Conservation (phyloP, 2,888 invertebrate species). For the Cheilosia soror region DNA sequence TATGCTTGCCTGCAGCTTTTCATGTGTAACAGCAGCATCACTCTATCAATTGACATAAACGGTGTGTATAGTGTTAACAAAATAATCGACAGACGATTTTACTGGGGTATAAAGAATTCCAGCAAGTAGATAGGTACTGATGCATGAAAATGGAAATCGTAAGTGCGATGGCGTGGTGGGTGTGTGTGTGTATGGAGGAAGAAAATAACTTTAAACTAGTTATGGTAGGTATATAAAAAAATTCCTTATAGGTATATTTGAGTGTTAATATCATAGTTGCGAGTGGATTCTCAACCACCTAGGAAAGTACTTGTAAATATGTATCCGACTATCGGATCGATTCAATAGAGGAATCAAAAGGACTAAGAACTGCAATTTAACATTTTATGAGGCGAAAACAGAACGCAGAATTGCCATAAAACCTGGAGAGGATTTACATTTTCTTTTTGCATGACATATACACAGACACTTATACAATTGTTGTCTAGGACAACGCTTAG, state of each 20-base stretch:
- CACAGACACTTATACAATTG: not conserved
- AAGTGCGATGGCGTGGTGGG: too few species aligned
- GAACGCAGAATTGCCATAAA: slow-evolving; percentile 20
- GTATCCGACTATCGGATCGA: slow-evolving; percentile 6
- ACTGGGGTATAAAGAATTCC: not conserved
- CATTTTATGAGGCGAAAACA: slow-evolving; percentile 53
- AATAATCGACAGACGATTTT: slow-evolving; percentile 37
- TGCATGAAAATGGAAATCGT: slow-evolving; percentile 67
- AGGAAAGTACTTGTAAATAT: not conserved
- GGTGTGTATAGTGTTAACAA: slow-evolving; percentile 45
- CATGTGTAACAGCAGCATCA: slow-evolving; percentile 34
- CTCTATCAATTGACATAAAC: slow-evolving; percentile 69
- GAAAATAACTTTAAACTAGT: slow-evolving; percentile 56
- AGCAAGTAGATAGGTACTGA: slow-evolving; percentile 36
- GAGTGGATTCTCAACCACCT: not conserved
- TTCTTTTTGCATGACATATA: not conserved
- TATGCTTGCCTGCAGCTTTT: slow-evolving; percentile 35
- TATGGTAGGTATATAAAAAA: slow-evolving; percentile 58
- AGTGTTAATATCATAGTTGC: not conserved
- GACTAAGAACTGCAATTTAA: slow-evolving; percentile 55
- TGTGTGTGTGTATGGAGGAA: not conserved
- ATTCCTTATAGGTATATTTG: slow-evolving; percentile 42
- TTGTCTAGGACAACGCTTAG: slow-evolving; percentile 42
- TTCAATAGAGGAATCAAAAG: slow-evolving; percentile 27
- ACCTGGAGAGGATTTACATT: slow-evolving; percentile 1